Percentiles rank a stretch among this genome's conserved stretches.
Conservation (phyloP, 2,888 invertebrate species). For the Heterodera filipjevi region DNA sequence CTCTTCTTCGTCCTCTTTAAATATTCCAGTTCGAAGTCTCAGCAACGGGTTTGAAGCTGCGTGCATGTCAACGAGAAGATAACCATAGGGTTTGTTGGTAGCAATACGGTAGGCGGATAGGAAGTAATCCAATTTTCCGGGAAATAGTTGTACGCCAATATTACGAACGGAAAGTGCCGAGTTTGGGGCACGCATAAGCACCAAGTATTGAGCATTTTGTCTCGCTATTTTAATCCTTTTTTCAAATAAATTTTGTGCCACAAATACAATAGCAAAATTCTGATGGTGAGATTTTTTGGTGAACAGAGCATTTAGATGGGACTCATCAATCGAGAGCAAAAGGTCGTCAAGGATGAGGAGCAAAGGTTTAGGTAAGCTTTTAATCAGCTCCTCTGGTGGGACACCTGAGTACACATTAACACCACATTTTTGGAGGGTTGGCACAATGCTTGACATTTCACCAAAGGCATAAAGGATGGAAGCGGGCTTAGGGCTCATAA, state of each 20-base stretch:
- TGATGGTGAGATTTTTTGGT: conserved; percentile 38
- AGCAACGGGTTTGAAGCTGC: conserved; percentile 24
- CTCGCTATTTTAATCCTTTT: conserved; percentile 33
- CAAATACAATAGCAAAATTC: conserved; percentile 33
- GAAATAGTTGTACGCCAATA: conserved; percentile 35
- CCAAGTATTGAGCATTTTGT: conserved; percentile 34
- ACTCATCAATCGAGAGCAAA: conserved; percentile 29
- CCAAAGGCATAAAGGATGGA: conserved; percentile 28
- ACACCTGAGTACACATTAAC: conserved; percentile 27
- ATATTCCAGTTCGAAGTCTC: conserved; percentile 34
- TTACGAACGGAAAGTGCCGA: conserved; percentile 23
- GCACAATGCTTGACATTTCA: conserved; percentile 9
- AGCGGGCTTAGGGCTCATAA: conserved; percentile 15
- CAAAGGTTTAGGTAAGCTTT: conserved; percentile 9
- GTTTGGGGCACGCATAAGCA: conserved; percentile 35
- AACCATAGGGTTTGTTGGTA: conserved; percentile 26
- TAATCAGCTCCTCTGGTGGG: conserved; percentile 30
- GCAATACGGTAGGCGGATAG: conserved; percentile 21
- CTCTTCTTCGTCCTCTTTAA: conserved; percentile 29
- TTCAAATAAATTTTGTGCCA: conserved; percentile 38
- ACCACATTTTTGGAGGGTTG: conserved; percentile 32
- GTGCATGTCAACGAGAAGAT: conserved; percentile 36
- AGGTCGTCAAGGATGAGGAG: conserved; percentile 35
- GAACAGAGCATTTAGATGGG: conserved; percentile 26
- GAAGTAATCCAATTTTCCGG: conserved; percentile 27